Evolutionary conservation across 30 jellyfish, hydroid and myxozoan genomes (phyloP), one percentile per base, ranked within the genome.

Genomic region (Mastigias papua): DNA sequence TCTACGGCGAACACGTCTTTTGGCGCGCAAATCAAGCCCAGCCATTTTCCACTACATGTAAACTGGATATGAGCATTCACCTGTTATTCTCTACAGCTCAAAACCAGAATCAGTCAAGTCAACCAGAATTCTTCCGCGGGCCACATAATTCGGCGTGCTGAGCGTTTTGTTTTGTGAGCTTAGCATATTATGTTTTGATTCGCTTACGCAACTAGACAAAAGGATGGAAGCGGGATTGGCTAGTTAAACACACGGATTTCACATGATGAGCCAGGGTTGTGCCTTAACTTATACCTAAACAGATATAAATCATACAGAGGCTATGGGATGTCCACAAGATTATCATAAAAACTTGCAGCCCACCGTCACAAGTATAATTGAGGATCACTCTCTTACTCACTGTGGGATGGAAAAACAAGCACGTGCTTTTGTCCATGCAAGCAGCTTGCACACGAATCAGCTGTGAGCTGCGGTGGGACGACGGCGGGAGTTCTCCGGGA

Each of bases 161-260:
- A 35, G 90, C 67, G 57, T 26, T 29, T 80, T 62, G 90, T 80
- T 80, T 35, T 58, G 46, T 31, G 34, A 30, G 81, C 70, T 80
- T 61, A 60, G 79, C 61, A 62, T 35, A 80, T 80, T 23, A 65
- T 28, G 63, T 17, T 22, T 28, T 62, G 90, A 80, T 80, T 80
- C 90, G 80, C 74, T 80, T 80, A 21, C 81, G 73, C 90, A 33
- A 62, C 90, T 30, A 80, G 79, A 80, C 90, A 80, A 77, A 80
- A 35, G 70, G 65, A 80, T 37, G 79, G 33, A 21, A 30, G 90
- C 81, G 33, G 74, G 75, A 80, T 48, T 63, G 80, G 81, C 69
- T 48, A 71, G 81, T 67, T 85, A 72, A 82, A 57, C 85, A 67
- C 76, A 48, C 34, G 85, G 84, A 54, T 67, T 78, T 78, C 80